A percentile compares a stretch with the other conserved stretches of the same genome.
phyloP scores from a whole-genome alignment of 2,797 vertebrate genomes.

The Rhinatrema bivittatum region DNA sequence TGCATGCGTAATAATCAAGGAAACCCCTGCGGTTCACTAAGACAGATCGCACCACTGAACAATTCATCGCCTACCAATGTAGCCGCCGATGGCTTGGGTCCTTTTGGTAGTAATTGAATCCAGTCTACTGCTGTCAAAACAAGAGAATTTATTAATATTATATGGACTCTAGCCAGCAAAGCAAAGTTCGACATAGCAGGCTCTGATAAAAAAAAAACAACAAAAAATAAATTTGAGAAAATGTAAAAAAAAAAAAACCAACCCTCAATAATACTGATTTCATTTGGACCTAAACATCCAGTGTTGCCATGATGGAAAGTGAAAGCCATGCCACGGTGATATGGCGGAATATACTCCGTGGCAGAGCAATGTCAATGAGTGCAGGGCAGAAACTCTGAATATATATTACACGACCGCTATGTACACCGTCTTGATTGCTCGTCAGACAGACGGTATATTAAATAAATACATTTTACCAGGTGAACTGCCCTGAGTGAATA shows the following conservation, averaged over 20 bases:
- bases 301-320: slow-evolving; percentile 22
- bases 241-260: slow-evolving; percentile 36
- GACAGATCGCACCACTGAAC: slow-evolving; percentile 26
- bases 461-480: too few species aligned
- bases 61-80: slow-evolving; percentile 35
- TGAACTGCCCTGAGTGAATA: too few species aligned
- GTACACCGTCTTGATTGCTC: too few species aligned
- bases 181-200: slow-evolving; percentile 28
- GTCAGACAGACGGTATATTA: too few species aligned
- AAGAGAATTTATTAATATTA: slow-evolving; percentile 50
- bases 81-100: slow-evolving; percentile 28
- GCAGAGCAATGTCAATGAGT: too few species aligned
- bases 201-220: too few species aligned
- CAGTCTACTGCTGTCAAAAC: slow-evolving; percentile 50
- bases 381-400: too few species aligned
- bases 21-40: slow-evolving; percentile 18
- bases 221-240: slow-evolving; percentile 32
- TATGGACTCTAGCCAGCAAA: slow-evolving; percentile 31
- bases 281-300: slow-evolving; percentile 19
- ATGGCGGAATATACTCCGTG: too few species aligned
- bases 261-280: too few species aligned
- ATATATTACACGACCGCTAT: too few species aligned
- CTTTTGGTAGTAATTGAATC: slow-evolving; percentile 44
- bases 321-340: too few species aligned
- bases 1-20: slow-evolving; percentile 40